Evolutionary conservation across 2,888 invertebrate species (phyloP), one percentile per base, ranked within the genome.

Genomic region (Drosophila monieri): DNA sequence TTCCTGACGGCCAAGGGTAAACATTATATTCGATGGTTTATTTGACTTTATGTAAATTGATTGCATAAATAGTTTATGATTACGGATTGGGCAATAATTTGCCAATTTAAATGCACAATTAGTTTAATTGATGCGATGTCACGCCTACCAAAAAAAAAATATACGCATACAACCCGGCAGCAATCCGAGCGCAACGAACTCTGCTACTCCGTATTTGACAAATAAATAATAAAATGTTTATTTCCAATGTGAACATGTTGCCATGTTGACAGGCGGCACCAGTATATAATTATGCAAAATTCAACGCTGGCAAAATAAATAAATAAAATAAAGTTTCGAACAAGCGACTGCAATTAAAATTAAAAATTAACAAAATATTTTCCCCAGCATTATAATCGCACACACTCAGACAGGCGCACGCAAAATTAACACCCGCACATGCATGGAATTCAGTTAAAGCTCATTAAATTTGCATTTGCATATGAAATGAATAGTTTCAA

Each of bases 391-490:
- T 37, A 64, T 57, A 61, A 68, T 61, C 61, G 23, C 71, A 65
- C 68, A 43, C 57, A 58, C 43, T 41, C 52, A 59, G 15, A 37
- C n/a, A 21, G 23, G 23, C 49, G 21, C 21, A 43, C 53, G 32
- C 59, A 68, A 70, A 53, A 74, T 57, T 48, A 70, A 70, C 64
- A 64, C 58, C 47, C 55, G 37, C 56, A 46, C 30, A 48, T 23
- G 44, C 55, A 43, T 52, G 37, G 32, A 54, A 67, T 67, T 46
- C 32, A 68, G 56, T 67, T 72, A 79, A 88, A 76, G 84, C 78
- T 88, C 83, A 88, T 84, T 84, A 88, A 80, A 84, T 80, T 78
- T 83, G 61, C 76, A 88, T 83, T 86, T 81, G 83, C 86, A 88
- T 86, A 80, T 56, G 74, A 80, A 77, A 88, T 70, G 37, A 53